Evolutionary conservation across 2,888 invertebrate genomes (phyloP).

Genomic region (Trachelus stipa): DNA sequence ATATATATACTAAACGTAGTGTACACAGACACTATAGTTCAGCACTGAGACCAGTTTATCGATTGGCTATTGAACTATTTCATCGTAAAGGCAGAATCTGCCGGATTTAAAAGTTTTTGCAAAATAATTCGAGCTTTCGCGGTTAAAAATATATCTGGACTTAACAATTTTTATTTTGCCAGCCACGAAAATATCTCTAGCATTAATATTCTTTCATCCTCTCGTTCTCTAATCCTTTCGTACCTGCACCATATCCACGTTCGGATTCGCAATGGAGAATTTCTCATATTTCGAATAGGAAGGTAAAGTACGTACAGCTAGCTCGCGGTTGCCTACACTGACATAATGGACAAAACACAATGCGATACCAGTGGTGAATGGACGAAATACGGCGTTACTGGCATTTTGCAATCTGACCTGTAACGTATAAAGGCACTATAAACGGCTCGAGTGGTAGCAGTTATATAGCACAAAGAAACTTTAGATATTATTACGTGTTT

Average conservation of each 20-base stretch:
- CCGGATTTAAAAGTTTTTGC: neutral
- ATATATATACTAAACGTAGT: neutral
- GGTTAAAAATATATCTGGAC: neutral
- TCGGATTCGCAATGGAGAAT: neutral
- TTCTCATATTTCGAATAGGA: neutral
- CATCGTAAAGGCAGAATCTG: neutral
- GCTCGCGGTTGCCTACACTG: neutral
- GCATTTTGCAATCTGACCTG: neutral
- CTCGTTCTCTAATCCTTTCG: neutral
- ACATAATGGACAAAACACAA: neutral
- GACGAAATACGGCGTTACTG: neutral
- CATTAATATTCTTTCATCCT: neutral
- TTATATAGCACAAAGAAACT: neutral
- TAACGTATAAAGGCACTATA: neutral
- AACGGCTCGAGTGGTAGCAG: neutral
- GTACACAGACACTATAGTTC: neutral
- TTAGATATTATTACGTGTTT: neutral
- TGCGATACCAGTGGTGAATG: neutral
- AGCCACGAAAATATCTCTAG: neutral
- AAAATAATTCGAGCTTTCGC: neutral
- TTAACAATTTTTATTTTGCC: neutral
- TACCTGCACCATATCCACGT: neutral
- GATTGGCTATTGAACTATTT: neutral
- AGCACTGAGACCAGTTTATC: neutral
- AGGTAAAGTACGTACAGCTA: neutral